These are phyloP conservation scores for Lasioglossum lativentre DNA, from an alignment of 2,888 invertebrate species.

Conservation along the genomic window DNA sequence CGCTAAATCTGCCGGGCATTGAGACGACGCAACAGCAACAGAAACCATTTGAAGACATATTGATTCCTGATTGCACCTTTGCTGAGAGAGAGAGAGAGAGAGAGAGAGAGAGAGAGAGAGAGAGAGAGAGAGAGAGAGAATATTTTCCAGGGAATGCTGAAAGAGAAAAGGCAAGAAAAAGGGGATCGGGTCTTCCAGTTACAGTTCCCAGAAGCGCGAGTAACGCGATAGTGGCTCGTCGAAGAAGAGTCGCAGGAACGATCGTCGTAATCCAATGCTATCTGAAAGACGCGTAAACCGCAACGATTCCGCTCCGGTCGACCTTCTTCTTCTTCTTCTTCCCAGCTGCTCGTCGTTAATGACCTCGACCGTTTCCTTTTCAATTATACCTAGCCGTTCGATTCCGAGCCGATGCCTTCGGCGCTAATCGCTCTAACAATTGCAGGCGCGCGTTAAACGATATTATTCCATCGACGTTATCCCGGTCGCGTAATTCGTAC, in stretches of 20 bases:
- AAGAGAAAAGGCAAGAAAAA: constrained; percentile 16
- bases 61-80: neutral
- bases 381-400: neutral
- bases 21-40: too few species aligned
- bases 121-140: neutral
- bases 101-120: too few species aligned
- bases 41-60: neutral
- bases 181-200: neutral
- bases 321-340: constrained; percentile 14
- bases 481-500: neutral
- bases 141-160: neutral
- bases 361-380: neutral
- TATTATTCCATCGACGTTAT: constrained; percentile 19
- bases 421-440: constrained; percentile 20
- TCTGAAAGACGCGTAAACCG: constrained; percentile 46
- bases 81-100: too few species aligned
- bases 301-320: constrained; percentile 43
- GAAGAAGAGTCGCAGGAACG: constrained; percentile 50
- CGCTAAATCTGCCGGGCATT: too few species aligned
- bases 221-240: constrained; percentile 52
- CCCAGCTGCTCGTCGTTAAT: neutral
- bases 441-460: constrained; percentile 24
- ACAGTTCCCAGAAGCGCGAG: constrained; percentile 39
- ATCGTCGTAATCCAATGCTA: constrained; percentile 53
- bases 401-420: neutral